phyloP scores from a whole-genome alignment of 2,888 invertebrate species.

The Magallana nippona region DNA sequence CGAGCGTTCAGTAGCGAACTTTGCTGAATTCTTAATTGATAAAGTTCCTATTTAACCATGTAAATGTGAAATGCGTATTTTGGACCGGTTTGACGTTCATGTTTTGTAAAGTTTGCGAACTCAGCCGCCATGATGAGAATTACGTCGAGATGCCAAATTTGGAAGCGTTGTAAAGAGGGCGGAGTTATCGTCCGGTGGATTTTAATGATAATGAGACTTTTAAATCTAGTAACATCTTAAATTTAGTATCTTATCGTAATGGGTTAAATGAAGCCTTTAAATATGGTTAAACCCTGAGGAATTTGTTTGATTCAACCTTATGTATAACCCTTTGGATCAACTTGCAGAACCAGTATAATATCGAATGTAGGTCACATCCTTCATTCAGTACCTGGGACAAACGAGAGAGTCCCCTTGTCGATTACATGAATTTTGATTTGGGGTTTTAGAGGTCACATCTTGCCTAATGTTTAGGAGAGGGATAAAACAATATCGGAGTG shows the following conservation, averaged over 20 bases:
- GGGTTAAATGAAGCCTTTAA: background rate
- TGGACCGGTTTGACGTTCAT: conserved; percentile 35
- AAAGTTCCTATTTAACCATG: background rate
- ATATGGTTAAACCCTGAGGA: background rate
- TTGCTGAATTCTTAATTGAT: background rate
- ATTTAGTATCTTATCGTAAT: background rate
- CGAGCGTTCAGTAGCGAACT: background rate
- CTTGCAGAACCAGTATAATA: conserved; percentile 23
- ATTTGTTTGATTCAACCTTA: conserved; percentile 26
- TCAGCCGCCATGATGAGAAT: conserved; percentile 66
- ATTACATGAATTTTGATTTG: conserved; percentile 20
- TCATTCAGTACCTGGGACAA: conserved; percentile 25
- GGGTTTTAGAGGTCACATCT: conserved; percentile 1
- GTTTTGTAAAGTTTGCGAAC: conserved; percentile 49
- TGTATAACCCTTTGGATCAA: background rate
- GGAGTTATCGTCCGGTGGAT: conserved; percentile 41
- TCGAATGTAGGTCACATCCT: conserved; percentile 33
- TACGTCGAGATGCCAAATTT: conserved; percentile 61
- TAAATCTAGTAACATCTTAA: conserved; percentile 13
- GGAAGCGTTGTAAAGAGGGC: conserved; percentile 58
- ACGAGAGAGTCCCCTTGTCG: background rate
- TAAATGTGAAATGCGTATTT: background rate
- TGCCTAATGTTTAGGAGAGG: conserved; percentile 15
- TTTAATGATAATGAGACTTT: conserved; percentile 33
- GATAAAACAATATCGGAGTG: background rate